Evolutionary conservation across 1,140 invertebrate genomes (phyloP).

Genomic region (Hycleus phaleratus): DNA sequence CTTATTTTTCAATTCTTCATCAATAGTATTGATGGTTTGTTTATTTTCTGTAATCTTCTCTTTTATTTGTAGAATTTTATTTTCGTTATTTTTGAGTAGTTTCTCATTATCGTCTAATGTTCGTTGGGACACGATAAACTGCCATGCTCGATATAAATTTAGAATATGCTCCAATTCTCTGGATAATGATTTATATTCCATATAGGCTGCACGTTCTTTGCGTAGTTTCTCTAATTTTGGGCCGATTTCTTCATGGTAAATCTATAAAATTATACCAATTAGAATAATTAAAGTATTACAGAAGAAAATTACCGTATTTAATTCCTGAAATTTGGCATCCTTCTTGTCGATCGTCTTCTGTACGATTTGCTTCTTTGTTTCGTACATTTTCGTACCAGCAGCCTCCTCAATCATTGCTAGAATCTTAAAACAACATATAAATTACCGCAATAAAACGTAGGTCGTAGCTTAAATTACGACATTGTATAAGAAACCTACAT

Average conservation of each 20-base stretch:
- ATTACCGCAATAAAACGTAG: background rate
- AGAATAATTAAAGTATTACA: background rate
- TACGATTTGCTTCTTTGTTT: constrained; percentile 84
- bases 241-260: constrained; percentile 79
- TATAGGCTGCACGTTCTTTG: constrained; percentile 74
- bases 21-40: constrained; percentile 23
- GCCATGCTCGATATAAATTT: constrained; percentile 69
- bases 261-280: constrained; percentile 43
- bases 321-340: constrained; percentile 81
- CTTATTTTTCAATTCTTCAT: constrained; percentile 39
- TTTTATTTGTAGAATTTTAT: constrained; percentile 47
- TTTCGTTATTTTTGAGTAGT: constrained; percentile 46
- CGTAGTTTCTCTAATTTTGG: constrained; percentile 83
- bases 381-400: constrained; percentile 96
- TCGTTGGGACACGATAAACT: constrained; percentile 52
- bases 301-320: constrained; percentile 61
- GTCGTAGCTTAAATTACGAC: too few relatives aligned
- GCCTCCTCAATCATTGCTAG: constrained; percentile 99
- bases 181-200: constrained; percentile 78
- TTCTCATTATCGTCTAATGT: constrained; percentile 48
- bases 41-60: constrained; percentile 49
- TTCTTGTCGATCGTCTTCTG: constrained; percentile 90
- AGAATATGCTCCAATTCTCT: constrained; percentile 81
- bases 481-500: constrained; percentile 50
- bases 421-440: constrained; percentile 51